Evolutionary conservation across 2,888 invertebrate genomes (phyloP).

Genomic region (Julus scanicus): DNA sequence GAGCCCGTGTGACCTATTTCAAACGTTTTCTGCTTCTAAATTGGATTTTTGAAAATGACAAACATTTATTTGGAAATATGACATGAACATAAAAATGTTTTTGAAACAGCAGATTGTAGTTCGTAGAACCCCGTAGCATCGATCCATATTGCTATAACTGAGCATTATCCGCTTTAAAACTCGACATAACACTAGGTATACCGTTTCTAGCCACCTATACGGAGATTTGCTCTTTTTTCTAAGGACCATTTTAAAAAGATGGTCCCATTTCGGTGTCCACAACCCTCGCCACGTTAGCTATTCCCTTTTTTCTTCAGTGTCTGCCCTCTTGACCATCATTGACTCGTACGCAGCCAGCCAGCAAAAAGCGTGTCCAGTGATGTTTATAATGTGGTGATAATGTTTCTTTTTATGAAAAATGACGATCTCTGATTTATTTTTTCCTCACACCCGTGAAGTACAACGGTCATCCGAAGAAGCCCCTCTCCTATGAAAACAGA

Average conservation of each 20-base stretch:
- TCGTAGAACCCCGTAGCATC: background rate
- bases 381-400: conserved; percentile 46
- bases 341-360: conserved; percentile 7
- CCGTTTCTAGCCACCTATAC: background rate
- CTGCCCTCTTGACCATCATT: conserved; percentile 19
- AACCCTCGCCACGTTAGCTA: background rate
- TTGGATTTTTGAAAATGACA: too few relatives aligned
- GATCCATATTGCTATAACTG: background rate
- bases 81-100: too few relatives aligned
- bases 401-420: conserved; percentile 50
- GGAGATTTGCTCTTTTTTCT: too few relatives aligned
- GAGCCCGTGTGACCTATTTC: too few relatives aligned
- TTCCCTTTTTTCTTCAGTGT: background rate
- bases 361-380: conserved; percentile 47
- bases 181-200: background rate
- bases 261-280: background rate
- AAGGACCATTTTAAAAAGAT: background rate
- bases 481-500: conserved; percentile 36
- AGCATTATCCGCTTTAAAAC: background rate
- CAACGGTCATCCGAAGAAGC: conserved; percentile 36
- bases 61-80: too few relatives aligned
- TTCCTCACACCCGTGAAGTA: conserved; percentile 51
- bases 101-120: too few relatives aligned
- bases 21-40: too few relatives aligned
- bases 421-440: conserved; percentile 27